phyloP scores from a whole-genome alignment of 92 coral and sea anemone species.

The Phenganax stokvisi region DNA sequence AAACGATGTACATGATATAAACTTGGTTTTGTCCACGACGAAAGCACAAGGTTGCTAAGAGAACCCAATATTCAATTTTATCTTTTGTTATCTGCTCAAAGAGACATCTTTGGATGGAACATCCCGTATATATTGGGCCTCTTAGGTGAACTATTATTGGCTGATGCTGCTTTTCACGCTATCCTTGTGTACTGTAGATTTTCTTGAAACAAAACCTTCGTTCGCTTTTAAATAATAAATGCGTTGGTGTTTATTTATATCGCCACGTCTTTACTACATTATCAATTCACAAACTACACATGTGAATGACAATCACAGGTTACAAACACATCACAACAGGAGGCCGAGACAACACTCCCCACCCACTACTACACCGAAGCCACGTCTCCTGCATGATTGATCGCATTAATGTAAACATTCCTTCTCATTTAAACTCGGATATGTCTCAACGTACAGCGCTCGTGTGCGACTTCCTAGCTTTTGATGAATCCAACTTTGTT shows the following conservation, averaged over 20 bases:
- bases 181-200: background rate
- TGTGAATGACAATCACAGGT: slow-evolving; percentile 26
- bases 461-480: slow-evolving; percentile 19
- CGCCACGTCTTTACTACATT: slow-evolving; percentile 6
- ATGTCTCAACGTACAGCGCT: background rate
- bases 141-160: no score
- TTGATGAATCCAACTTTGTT: background rate
- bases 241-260: slow-evolving; percentile 5
- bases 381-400: slow-evolving; percentile 6
- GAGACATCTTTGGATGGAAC: no score
- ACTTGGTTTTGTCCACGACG: no score
- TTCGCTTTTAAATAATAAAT: background rate
- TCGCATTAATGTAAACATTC: slow-evolving; percentile 18
- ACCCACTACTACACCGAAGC: slow-evolving; percentile 26
- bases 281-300: background rate
- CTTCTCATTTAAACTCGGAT: slow-evolving; percentile 7
- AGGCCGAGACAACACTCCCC: slow-evolving; percentile 6
- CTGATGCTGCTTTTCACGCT: no score
- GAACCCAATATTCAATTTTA: no score
- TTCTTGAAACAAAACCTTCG: background rate
- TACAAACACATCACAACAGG: slow-evolving; percentile 18
- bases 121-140: no score
- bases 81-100: no score
- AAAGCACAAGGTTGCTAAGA: no score
- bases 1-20: no score